phyloP scores from a whole-genome alignment of 2,888 invertebrate species.

The Phalera bucephala region DNA sequence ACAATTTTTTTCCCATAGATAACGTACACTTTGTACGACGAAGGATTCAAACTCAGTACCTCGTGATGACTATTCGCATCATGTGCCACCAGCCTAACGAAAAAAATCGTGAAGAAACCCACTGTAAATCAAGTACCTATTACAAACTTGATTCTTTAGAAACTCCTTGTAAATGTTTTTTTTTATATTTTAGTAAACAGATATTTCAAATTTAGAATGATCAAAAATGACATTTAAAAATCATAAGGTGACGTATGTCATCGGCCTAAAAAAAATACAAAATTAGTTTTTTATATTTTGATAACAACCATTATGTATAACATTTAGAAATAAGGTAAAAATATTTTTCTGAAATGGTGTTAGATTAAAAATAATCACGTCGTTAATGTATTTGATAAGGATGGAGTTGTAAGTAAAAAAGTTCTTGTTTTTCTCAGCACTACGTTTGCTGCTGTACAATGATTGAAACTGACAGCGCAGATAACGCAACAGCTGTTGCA shows the following conservation, averaged over 20 bases:
- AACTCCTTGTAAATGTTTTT: too few species aligned
- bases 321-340: constrained; percentile 64
- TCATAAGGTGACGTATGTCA: constrained; percentile 63
- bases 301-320: constrained; percentile 64
- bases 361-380: constrained; percentile 8
- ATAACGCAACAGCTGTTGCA: constrained; percentile 50
- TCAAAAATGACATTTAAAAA: constrained; percentile 53
- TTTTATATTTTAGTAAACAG: too few species aligned
- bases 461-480: constrained; percentile 66
- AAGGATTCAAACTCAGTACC: too few species aligned
- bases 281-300: constrained; percentile 66
- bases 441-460: constrained; percentile 54
- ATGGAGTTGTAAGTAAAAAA: constrained; percentile 8
- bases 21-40: too few species aligned
- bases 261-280: constrained; percentile 66
- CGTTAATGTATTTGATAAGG: constrained; percentile 10
- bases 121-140: too few species aligned
- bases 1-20: too few species aligned
- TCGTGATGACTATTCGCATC: too few species aligned
- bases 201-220: constrained; percentile 57
- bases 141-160: too few species aligned
- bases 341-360: constrained; percentile 7
- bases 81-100: too few species aligned
- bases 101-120: too few species aligned
- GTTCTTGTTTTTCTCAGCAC: constrained; percentile 33